These are phyloP conservation scores for Thymelicus acteon DNA, from an alignment of 2,888 invertebrate species.

Conservation along the genomic window DNA sequence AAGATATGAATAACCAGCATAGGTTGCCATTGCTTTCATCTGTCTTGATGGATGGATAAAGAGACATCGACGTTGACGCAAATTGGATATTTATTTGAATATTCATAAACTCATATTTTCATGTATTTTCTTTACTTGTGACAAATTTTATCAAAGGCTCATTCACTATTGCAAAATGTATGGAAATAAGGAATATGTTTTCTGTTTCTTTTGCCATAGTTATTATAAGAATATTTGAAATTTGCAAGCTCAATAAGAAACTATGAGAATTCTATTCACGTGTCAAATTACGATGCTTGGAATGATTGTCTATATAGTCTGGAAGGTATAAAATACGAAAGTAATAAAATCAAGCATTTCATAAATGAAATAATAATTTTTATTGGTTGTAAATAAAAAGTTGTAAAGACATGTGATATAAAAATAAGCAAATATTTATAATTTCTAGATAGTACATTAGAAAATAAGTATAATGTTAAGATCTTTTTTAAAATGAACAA, in stretches of 20 bases:
- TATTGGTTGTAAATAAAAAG: conserved; percentile 44
- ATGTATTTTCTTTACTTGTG: conserved; percentile 8
- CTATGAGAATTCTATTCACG: not conserved
- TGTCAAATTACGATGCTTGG: not conserved
- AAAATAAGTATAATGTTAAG: conserved; percentile 32
- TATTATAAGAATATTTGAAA: not conserved
- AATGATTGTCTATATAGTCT: not conserved
- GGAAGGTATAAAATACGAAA: conserved; percentile 25
- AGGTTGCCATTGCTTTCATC: conserved; percentile 34
- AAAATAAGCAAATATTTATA: conserved; percentile 51
- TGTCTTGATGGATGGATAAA: conserved; percentile 22
- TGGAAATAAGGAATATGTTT: not conserved
- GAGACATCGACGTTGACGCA: conserved; percentile 14
- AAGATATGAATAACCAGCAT: conserved; percentile 41
- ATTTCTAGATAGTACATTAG: conserved; percentile 23
- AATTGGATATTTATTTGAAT: conserved; percentile 20
- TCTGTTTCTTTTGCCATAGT: not conserved
- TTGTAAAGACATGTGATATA: conserved; percentile 69
- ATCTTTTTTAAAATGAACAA: conserved; percentile 37
- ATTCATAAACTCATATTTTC: conserved; percentile 18
- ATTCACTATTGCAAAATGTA: not conserved
- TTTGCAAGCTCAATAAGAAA: not conserved
- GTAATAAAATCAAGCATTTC: conserved; percentile 35
- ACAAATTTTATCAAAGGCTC: conserved; percentile 1
- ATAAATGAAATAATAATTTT: conserved; percentile 16